Evolutionary conservation across 1,140 invertebrate species (phyloP), one percentile per base, ranked within the genome.

Genomic region (Drosophila sturtevanti): DNA sequence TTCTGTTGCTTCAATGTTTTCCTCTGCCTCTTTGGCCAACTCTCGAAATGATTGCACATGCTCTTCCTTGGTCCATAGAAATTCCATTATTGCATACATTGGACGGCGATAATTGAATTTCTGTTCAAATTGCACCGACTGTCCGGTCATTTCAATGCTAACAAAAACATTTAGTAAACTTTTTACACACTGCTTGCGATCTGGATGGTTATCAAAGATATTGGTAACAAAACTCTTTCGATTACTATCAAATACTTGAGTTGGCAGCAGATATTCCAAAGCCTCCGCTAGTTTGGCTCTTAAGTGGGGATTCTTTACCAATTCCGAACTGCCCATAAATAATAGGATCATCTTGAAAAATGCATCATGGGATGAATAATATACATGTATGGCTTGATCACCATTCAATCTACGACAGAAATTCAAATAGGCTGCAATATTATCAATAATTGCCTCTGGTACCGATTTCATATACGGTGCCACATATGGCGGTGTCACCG

Each of bases 51-150:
- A 94, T 54, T 95, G 89, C 72, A 94, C 92, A 81, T 98, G 96
- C 78, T 96, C 95, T 14, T 94, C 92, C 63, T 96, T 94, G 38
- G 95, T 95, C 98, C 98, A 99, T 11, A 99, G 93, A 92, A 97
- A 98, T 81, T 98, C 95, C 94, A 99, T 96, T 1, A 98, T 95
- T 54, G 95, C 94, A 90, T 99, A 99, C 98, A 99, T 99, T 6
- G 98, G 98, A 63, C 97, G 93, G 38, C 98, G 94, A 91, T 99
- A 99, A 91, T 98, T 98, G 90, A 99, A 99, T 92, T 99, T 99
- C 92, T 99, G 97, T 92, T 99, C 98, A 93, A 99, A 99, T 87
- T 97, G 95, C 6, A 99, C 98, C 92, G 95, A 97, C 91, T 99
- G 96, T 0, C 98, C 98, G 2, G 98, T 99, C 96, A 98, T 98